Evolutionary conservation across 2,113 vertebrate species (phyloP).

Genomic region (Corythoichthys haematopterus): DNA sequence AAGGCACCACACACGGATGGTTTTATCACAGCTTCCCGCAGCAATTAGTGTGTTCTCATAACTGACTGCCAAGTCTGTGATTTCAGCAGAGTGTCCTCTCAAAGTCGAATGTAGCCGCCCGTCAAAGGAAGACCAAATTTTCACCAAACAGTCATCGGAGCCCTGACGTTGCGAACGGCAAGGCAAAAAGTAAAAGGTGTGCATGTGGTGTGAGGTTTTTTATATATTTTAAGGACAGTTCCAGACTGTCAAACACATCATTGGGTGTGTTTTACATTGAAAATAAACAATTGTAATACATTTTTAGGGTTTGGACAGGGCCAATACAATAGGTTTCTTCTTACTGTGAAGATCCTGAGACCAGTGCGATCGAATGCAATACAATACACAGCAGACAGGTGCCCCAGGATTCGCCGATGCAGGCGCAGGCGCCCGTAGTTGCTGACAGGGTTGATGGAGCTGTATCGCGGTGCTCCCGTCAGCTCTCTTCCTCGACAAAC

Average conservation of each 20-base stretch:
- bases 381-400: slow-evolving; percentile 98
- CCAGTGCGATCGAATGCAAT: slow-evolving; percentile 96
- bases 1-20: slow-evolving; percentile 94
- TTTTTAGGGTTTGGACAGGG: background rate
- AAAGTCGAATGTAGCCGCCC: slow-evolving; percentile 89
- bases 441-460: slow-evolving; percentile 83
- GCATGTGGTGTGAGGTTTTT: background rate
- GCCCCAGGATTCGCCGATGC: slow-evolving; percentile 93
- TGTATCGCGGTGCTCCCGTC: slow-evolving; percentile 82
- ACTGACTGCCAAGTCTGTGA: slow-evolving; percentile 95
- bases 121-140: slow-evolving; percentile 96
- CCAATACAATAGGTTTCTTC: slow-evolving; percentile 35
- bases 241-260: background rate
- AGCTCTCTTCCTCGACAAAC: slow-evolving; percentile 83
- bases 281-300: background rate
- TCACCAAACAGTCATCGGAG: slow-evolving; percentile 96
- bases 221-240: background rate
- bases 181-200: background rate
- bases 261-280: background rate
- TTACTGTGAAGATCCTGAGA: slow-evolving; percentile 96
- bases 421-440: slow-evolving; percentile 92
- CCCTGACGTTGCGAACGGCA: slow-evolving; percentile 71
- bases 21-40: slow-evolving; percentile 96
- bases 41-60: slow-evolving; percentile 96
- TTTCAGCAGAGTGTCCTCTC: slow-evolving; percentile 94